phyloP scores from a whole-genome alignment of 2,888 invertebrate species.

The Nephrotoma appendiculata region DNA sequence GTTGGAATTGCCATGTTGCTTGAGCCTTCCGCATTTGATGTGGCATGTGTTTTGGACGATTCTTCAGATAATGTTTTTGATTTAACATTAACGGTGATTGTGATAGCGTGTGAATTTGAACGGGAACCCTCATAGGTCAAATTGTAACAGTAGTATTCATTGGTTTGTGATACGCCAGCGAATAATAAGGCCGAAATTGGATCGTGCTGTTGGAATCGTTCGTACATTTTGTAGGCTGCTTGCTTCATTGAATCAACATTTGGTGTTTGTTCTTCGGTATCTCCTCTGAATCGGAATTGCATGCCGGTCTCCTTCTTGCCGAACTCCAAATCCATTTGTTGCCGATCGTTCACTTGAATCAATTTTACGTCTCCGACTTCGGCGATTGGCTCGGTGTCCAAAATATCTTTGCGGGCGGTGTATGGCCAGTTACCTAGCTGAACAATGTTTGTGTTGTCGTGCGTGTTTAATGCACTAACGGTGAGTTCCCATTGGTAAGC shows the following conservation, averaged over 20 bases:
- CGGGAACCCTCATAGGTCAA: conserved; percentile 12
- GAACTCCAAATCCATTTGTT: conserved; percentile 26
- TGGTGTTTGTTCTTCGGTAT: conserved; percentile 31
- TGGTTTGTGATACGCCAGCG: conserved; percentile 9
- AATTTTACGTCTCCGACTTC: conserved; percentile 35
- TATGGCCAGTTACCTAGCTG: conserved; percentile 51
- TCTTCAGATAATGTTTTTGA: background rate
- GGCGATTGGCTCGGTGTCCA: conserved; percentile 36
- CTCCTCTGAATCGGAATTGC: conserved; percentile 37
- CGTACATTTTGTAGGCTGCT: background rate
- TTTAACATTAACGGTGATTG: conserved; percentile 12
- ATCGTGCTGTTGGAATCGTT: conserved; percentile 5
- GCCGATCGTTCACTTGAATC: conserved; percentile 27
- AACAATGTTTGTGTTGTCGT: background rate
- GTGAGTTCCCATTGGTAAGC: background rate
- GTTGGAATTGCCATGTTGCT: conserved; percentile 16
- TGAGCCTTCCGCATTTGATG: background rate
- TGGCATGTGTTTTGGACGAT: background rate
- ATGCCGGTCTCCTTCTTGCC: conserved; percentile 38
- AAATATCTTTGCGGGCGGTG: conserved; percentile 41
- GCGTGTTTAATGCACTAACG: background rate
- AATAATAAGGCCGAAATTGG: conserved; percentile 2
- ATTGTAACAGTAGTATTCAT: conserved; percentile 13
- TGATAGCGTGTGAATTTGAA: conserved; percentile 12
- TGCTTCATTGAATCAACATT: background rate